Percentiles rank a stretch among this genome's conserved stretches.
Conservation (phyloP, 1,140 invertebrate genomes). For the Heterodera carotae region DNA sequence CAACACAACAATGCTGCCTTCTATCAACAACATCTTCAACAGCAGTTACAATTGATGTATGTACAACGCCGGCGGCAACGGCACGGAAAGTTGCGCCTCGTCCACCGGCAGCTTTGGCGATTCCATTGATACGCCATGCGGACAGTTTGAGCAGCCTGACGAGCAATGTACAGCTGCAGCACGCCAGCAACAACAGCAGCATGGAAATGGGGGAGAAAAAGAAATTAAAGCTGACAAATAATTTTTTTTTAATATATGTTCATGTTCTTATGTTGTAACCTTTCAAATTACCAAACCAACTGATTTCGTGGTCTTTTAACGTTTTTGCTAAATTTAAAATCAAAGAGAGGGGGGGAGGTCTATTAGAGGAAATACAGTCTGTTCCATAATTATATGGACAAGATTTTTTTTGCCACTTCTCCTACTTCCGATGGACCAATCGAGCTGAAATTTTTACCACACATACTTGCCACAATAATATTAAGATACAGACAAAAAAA, state of each 20-base stretch:
- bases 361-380: too few relatives aligned
- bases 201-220: neutral
- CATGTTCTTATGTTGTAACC: neutral
- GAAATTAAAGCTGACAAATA: neutral
- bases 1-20: neutral
- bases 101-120: conserved; percentile 13
- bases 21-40: neutral
- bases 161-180: neutral
- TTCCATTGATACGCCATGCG: conserved; percentile 15
- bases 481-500: too few relatives aligned
- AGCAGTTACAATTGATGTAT: neutral
- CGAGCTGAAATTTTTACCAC: too few relatives aligned
- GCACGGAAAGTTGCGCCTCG: conserved; percentile 15
- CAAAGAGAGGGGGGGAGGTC: too few relatives aligned
- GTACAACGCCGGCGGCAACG: neutral
- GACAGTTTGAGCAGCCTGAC: conserved; percentile 18
- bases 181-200: neutral
- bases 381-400: too few relatives aligned
- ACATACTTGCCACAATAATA: too few relatives aligned
- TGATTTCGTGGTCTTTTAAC: too few relatives aligned
- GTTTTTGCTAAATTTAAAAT: too few relatives aligned
- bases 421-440: too few relatives aligned
- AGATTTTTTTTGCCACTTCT: too few relatives aligned
- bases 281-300: too few relatives aligned
- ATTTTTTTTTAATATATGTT: neutral